Base-by-base conservation (phyloP, 2,113 vertebrate genomes). In the Circaetus gallicus region DNA sequence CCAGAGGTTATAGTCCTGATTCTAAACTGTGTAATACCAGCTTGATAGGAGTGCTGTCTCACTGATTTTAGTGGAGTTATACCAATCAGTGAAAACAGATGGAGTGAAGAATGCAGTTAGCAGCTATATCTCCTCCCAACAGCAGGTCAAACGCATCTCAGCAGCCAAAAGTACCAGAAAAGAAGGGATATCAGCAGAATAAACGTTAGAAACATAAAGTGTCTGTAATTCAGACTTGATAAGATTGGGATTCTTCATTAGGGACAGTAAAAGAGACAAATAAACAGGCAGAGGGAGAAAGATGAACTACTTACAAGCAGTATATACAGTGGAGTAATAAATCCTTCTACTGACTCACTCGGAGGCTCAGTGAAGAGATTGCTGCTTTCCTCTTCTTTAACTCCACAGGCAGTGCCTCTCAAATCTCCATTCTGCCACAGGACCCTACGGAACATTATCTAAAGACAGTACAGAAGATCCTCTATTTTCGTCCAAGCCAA, bases 101-200 rank as follows among this genome's bases (percentile, higher is more conserved):
- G 43, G 56, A 84, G 22, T 56, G 62, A 88, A 96, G 42, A 96
- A 94, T 70, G 66, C 58, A 77, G 70, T 55, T 50, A 91, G 81
- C 94, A 97, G 86, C 93, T 97, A 78, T 82, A 93, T 95, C 78
- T 94, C 53, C 84, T 95, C 89, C 86, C 93, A 97, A 47, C 32
- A 80, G 84, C 62, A 88, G 94, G 66, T 86, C 89, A 96, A 85
- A 95, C 0, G 32, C 71, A 88, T 91, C 94, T 95, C 82, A 67
- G 72, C 80, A 87, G 55, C 74, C 55, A 70, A 89, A 66, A 95
- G 70, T 34, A 84, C 66, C 58, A 81, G 82, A 91, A 94, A 96
- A 94, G 62, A 88, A 65, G 29, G 34, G 29, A 93, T 24, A 96
- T 91, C 95, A 94, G 81, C 91, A 93, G 62, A 96, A 94, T 42